Evolutionary conservation across 2,113 vertebrate genomes (phyloP), one percentile per base, ranked within the genome.

Genomic region (Centropus unirufus): DNA sequence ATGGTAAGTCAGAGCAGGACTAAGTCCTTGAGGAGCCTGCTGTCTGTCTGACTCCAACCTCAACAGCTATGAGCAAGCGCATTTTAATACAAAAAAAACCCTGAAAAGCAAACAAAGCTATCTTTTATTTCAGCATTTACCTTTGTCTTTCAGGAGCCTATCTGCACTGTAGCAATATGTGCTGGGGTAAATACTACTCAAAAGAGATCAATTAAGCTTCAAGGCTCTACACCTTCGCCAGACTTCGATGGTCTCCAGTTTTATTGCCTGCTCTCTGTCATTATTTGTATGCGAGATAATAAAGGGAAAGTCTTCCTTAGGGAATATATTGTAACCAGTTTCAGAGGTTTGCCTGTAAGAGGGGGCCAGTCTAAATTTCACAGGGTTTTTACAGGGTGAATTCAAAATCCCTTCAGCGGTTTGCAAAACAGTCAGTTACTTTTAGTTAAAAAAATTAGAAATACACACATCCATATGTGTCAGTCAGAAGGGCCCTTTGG

Each of bases 181-280:
- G 20, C 27, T n/a, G 6, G 10, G 16, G 39, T 14, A 92, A 92
- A 78, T 62, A 92, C 26, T 54, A 32, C 76, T 42, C 83, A 87
- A 66, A 92, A 92, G 73, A 91, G 83, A 94, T 75, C 80, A 79
- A 30, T 80, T 87, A 89, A 87, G n/a, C 34, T 67, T 32, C 1
- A 1, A 80, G 67, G 52, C 8, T 95, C 93, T 83, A 85, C 58
- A 55, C 72, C 47, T 87, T 59, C 64, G 83, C 18, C 57, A 93
- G 84, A 80, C 18, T 40, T 34, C 5, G 0, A 44, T 1, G 8
- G 40, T 44, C 11, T 4, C 42, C 26, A 49, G 27, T 61, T 91
- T 87, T 90, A 67, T 59, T 83, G 34, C 27, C 49, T 49, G 15
- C 8, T 79, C 42, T 79, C 59, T 47, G 39, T 44, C 57, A 63